A percentile compares a stretch with the other conserved stretches of the same genome.
phyloP scores from a whole-genome alignment of 1,140 invertebrate genomes.

The Papilio dardanus region DNA sequence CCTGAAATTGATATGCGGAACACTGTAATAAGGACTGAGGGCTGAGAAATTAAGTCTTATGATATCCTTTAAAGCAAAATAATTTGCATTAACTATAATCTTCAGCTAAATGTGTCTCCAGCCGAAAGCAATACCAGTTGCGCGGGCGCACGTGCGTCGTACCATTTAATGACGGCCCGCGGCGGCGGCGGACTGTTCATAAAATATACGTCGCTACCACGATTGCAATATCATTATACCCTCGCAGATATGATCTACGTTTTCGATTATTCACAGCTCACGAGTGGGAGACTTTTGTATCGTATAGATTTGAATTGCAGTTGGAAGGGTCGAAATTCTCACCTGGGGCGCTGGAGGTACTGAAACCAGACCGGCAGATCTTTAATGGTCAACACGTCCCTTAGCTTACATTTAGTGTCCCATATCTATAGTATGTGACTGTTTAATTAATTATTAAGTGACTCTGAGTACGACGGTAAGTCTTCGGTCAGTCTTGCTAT shows the following conservation, averaged over 20 bases:
- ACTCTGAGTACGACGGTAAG: too few relatives aligned
- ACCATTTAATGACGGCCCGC: conserved; percentile 29
- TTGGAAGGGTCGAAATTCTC: too few relatives aligned
- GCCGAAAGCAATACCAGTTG: conserved; percentile 31
- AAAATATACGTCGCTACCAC: conserved; percentile 32
- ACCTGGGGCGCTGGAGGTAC: too few relatives aligned
- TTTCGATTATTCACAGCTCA: conserved; percentile 33
- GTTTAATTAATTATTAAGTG: neutral
- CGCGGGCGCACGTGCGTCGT: conserved; percentile 31
- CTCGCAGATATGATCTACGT: conserved; percentile 35
- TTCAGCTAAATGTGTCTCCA: conserved; percentile 1
- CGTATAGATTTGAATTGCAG: too few relatives aligned
- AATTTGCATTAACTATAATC: neutral
- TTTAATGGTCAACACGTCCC: too few relatives aligned
- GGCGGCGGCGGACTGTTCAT: conserved; percentile 27
- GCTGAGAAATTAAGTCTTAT: too few relatives aligned
- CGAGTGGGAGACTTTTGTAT: conserved; percentile 26
- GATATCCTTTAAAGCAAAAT: neutral
- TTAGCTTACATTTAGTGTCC: neutral
- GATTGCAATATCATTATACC: conserved; percentile 39
- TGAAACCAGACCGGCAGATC: too few relatives aligned
- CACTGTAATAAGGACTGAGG: too few relatives aligned
- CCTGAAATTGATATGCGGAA: too few relatives aligned
- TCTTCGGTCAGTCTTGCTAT: neutral
- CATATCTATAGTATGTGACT: too few relatives aligned